phyloP scores from a whole-genome alignment of 2,113 vertebrate genomes.

The Pelecanus crispus region DNA sequence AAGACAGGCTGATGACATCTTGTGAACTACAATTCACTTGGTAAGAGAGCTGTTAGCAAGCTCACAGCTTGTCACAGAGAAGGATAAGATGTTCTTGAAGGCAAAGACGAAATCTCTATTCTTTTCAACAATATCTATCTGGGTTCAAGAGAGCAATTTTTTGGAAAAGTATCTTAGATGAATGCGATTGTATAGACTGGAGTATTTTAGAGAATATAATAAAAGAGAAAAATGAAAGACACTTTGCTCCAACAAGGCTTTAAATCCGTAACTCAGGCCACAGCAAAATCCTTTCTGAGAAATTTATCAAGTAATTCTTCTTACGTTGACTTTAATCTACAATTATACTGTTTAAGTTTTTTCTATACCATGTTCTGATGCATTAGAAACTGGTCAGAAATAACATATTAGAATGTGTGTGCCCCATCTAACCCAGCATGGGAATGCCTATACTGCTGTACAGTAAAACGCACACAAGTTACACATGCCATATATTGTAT shows the following conservation, averaged over 20 bases:
- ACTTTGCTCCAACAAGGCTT: neutral
- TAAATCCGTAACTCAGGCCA: neutral
- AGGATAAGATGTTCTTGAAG: slow-evolving; percentile 62
- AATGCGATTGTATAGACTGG: neutral
- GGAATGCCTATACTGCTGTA: neutral
- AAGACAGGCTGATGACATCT: slow-evolving; percentile 67
- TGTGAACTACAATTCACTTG: slow-evolving; percentile 65
- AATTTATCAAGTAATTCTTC: neutral
- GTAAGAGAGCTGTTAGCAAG: slow-evolving; percentile 69
- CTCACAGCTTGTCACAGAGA: slow-evolving; percentile 65
- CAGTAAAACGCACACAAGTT: neutral
- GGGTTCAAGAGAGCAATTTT: slow-evolving; percentile 30
- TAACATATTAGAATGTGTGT: neutral
- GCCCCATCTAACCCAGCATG: neutral
- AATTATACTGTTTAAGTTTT: neutral
- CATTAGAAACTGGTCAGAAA: neutral
- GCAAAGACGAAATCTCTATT: slow-evolving; percentile 46
- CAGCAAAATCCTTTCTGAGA: neutral
- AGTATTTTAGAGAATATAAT: neutral
- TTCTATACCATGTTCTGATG: neutral
- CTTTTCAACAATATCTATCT: slow-evolving; percentile 49
- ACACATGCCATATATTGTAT: fast-evolving
- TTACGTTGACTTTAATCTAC: neutral
- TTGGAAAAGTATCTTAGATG: neutral
- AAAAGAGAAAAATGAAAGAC: neutral